Percentiles rank a stretch among this genome's conserved stretches.
Evolutionary conservation across 92 coral and sea anemone genomes (phyloP).

Genomic region (Parazoanthus darwini): DNA sequence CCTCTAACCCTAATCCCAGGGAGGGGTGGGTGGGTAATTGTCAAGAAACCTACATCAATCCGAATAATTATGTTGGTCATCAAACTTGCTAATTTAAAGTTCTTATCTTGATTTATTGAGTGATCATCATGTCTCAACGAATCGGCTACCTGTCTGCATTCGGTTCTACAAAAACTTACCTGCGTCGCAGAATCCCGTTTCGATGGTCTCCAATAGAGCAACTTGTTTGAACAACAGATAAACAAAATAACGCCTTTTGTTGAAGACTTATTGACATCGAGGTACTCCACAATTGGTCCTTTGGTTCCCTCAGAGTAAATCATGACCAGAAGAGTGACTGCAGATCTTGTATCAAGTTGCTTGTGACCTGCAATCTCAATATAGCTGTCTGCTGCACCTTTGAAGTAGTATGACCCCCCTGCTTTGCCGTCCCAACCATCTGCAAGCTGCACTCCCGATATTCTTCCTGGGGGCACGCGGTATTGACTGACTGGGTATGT

Average conservation of each 20-base stretch:
- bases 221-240: background rate
- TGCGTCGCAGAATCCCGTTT: background rate
- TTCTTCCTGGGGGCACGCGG: background rate
- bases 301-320: background rate
- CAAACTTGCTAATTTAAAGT: too few relatives aligned
- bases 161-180: background rate
- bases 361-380: background rate
- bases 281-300: background rate
- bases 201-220: background rate
- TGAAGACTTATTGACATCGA: background rate
- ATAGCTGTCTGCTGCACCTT: background rate
- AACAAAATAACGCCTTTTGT: background rate
- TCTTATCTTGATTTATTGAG: too few relatives aligned
- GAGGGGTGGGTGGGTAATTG: too few relatives aligned
- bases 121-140: too few relatives aligned
- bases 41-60: too few relatives aligned
- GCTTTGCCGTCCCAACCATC: background rate
- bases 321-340: conserved; percentile 4
- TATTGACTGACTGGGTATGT: background rate
- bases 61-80: too few relatives aligned
- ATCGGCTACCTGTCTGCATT: too few relatives aligned
- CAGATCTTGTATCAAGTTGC: background rate
- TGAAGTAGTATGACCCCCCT: conserved; percentile 12
- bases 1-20: too few relatives aligned
- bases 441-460: background rate